A percentile compares a stretch with the other conserved stretches of the same genome.
phyloP scores from a whole-genome alignment of 2,797 vertebrate species.

The Chrosomus eos region DNA sequence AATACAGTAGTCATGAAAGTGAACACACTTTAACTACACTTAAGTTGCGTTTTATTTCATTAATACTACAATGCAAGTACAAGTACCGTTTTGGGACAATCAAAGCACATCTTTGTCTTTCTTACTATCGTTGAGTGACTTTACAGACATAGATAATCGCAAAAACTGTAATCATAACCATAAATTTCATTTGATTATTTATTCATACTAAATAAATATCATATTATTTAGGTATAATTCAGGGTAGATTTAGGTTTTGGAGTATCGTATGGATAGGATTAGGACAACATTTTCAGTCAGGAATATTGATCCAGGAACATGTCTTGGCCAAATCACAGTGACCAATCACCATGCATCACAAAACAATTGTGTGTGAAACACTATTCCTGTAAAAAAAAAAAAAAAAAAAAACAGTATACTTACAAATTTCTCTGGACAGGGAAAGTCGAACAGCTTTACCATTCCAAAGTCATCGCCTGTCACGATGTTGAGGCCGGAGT shows the following conservation, averaged over 20 bases:
- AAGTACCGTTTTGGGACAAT: not conserved
- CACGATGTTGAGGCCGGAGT: constrained; percentile 95
- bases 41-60: too few relatives aligned
- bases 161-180: not conserved
- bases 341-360: constrained; percentile 21
- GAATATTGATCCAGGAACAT: not conserved
- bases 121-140: too few relatives aligned
- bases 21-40: too few relatives aligned
- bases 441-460: constrained; percentile 98
- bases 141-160: too few relatives aligned
- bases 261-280: too few relatives aligned
- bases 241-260: not conserved
- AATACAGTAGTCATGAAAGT: too few relatives aligned
- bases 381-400: constrained; percentile 4
- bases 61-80: not conserved
- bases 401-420: constrained; percentile 73
- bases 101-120: too few relatives aligned
- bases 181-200: not conserved
- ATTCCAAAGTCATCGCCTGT: constrained; percentile 99
- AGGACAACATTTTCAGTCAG: not conserved
- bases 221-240: too few relatives aligned
- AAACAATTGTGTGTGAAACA: constrained; percentile 14
- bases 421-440: constrained; percentile 98
- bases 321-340: not conserved
- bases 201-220: too few relatives aligned